A percentile compares a stretch with the other conserved stretches of the same genome.
These are phyloP conservation scores for Linnaemya tessellans DNA, from an alignment of 2,888 invertebrate species.

Conservation along the genomic window DNA sequence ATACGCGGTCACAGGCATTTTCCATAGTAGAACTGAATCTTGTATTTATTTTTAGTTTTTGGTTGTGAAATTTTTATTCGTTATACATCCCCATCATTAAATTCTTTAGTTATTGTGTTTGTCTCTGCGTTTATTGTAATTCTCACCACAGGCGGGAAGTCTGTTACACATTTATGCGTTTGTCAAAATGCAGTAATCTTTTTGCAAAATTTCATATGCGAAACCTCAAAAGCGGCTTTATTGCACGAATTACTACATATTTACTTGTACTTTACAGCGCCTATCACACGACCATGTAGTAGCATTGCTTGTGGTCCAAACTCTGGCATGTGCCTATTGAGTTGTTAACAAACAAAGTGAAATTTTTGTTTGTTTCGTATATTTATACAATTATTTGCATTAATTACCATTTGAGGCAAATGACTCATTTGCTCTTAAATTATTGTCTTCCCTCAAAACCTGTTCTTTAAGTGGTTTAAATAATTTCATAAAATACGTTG, in stretches of 20 bases:
- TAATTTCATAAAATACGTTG: not conserved
- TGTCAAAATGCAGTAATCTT: too few relatives aligned
- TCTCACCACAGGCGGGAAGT: too few relatives aligned
- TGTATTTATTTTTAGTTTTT: conserved; percentile 24
- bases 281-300: too few relatives aligned
- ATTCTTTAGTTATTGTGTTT: not conserved
- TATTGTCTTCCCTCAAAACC: not conserved
- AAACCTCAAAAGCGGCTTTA: too few relatives aligned
- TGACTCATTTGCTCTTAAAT: not conserved
- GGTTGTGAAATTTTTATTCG: not conserved
- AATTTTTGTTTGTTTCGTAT: not conserved
- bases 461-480: not conserved
- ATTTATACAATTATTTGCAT: not conserved
- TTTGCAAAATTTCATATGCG: too few relatives aligned
- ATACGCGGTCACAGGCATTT: not conserved
- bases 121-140: not conserved
- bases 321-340: too few relatives aligned
- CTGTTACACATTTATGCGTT: too few relatives aligned
- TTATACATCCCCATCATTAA: not conserved
- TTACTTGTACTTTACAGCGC: too few relatives aligned
- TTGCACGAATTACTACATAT: too few relatives aligned
- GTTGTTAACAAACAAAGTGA: not conserved
- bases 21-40: not conserved
- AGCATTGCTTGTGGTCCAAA: too few relatives aligned
- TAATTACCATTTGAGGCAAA: not conserved